Conservation (phyloP, 2,797 vertebrate genomes). For the Hypotaenidia okinawae region DNA sequence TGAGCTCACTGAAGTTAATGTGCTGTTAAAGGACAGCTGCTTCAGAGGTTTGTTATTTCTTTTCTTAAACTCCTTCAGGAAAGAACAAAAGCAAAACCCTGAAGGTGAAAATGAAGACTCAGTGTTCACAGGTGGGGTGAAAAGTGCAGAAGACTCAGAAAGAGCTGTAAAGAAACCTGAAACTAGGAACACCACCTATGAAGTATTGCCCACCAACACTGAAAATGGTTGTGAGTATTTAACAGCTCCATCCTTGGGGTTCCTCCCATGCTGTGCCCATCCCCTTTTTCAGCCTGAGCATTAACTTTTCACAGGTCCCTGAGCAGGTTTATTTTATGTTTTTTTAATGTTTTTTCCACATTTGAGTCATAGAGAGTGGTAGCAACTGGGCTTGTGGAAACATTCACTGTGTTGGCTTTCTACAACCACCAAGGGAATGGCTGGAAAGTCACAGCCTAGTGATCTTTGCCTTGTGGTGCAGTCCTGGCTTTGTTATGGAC, state of each 20-base stretch:
- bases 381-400: neutral
- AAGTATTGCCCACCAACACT: neutral
- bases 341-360: neutral
- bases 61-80: neutral
- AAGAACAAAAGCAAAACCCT: accelerated
- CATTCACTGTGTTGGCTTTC: accelerated
- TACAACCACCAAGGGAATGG: neutral
- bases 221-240: constrained; percentile 5
- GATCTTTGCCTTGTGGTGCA: neutral
- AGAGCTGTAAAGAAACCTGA: neutral
- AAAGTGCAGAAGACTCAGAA: neutral
- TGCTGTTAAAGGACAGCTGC: neutral
- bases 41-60: neutral
- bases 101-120: neutral
- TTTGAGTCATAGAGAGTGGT: neutral
- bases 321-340: neutral
- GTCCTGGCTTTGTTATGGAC: neutral
- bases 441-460: neutral
- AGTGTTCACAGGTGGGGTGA: accelerated
- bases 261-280: too few species aligned
- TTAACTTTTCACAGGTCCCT: neutral
- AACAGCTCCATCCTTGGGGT: neutral
- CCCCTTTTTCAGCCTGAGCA: neutral
- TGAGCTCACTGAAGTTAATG: accelerated
- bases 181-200: neutral